phyloP scores from a whole-genome alignment of 2,888 invertebrate species.

The Folsomia manolachei region DNA sequence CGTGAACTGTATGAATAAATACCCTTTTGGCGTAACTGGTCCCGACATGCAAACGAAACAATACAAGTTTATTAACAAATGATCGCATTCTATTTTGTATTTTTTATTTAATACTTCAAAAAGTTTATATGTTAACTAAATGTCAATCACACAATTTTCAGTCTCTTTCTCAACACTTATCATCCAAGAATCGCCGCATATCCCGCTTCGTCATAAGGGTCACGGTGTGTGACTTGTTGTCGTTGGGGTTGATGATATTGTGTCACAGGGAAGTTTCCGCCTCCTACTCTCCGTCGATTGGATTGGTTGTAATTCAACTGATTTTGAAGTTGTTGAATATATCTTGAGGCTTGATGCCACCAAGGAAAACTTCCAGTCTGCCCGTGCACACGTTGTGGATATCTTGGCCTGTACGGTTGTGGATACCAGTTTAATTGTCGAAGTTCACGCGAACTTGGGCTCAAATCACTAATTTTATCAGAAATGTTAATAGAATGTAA shows the following conservation, averaged over 20 bases:
- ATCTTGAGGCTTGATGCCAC: neutral
- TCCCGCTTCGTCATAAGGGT: neutral
- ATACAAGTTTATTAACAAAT: neutral
- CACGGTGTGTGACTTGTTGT: neutral
- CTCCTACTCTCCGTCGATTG: neutral
- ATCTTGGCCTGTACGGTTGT: no score
- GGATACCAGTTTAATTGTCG: no score
- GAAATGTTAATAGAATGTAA: no score
- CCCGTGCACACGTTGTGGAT: no score
- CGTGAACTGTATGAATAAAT: no score
- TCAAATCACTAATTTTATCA: no score
- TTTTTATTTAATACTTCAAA: neutral
- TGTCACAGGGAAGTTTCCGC: neutral
- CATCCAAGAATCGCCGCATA: slow-evolving; percentile 2
- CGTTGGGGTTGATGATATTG: neutral
- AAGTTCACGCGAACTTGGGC: no score
- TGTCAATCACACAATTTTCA: no score
- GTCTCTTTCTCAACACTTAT: neutral
- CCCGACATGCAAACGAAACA: no score
- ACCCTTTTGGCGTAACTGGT: no score
- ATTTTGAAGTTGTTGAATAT: neutral
- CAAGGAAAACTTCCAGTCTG: no score
- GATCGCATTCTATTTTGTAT: neutral
- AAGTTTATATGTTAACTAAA: no score
- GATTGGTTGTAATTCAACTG: neutral